These are phyloP conservation scores for Conops quadrifasciatus DNA, from an alignment of 2,888 invertebrate species.

Conservation along the genomic window DNA sequence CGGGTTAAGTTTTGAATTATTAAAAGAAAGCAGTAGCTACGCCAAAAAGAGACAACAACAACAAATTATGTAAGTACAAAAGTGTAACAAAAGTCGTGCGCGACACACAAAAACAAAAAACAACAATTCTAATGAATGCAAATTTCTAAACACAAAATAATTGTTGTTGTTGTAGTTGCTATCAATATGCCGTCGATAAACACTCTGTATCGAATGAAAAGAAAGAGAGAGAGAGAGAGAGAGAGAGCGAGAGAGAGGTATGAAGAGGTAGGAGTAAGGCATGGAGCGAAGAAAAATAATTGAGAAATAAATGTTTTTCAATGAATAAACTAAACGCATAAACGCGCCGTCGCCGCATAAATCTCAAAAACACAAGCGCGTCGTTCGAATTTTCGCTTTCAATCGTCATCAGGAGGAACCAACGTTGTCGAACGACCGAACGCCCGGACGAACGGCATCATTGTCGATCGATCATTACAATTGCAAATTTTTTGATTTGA, in stretches of 20 bases:
- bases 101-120: background rate
- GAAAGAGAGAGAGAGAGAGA: background rate
- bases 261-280: background rate
- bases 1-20: too few species aligned
- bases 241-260: background rate
- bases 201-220: background rate
- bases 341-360: background rate
- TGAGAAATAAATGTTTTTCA: constrained; percentile 17
- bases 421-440: background rate
- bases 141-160: background rate
- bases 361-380: background rate
- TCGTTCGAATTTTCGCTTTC: constrained; percentile 30
- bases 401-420: background rate
- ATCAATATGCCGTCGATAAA: constrained; percentile 1
- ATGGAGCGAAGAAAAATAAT: background rate
- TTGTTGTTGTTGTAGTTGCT: background rate
- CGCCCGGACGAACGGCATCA: background rate
- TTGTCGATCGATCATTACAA: constrained; percentile 20
- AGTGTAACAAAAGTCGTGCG: constrained; percentile 11
- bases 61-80: background rate
- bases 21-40: background rate
- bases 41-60: constrained; percentile 10
- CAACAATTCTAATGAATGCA: background rate
- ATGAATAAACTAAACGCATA: constrained; percentile 15
- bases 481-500: constrained; percentile 32